A percentile compares a stretch with the other conserved stretches of the same genome.
Conservation (phyloP, 2,113 vertebrate species). For the Amphiprion ocellaris region DNA sequence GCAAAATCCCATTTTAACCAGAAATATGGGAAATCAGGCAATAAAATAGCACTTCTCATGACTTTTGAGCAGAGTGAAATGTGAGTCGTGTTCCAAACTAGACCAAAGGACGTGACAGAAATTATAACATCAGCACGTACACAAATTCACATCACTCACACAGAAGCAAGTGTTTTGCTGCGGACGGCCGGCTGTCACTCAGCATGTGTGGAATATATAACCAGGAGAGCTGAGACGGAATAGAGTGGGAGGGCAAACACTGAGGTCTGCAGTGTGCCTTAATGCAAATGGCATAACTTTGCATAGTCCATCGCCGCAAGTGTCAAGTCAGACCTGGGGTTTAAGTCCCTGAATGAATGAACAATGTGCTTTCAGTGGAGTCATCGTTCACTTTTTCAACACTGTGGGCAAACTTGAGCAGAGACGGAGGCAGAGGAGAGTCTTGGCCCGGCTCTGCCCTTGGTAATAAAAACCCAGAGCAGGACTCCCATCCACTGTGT, state of each 20-base stretch:
- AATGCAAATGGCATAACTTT: conserved; percentile 52
- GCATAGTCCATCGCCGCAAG: conserved; percentile 6
- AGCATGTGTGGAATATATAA: conserved; percentile 59
- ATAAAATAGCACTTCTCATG: conserved; percentile 34
- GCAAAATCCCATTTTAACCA: neutral
- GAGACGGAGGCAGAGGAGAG: conserved; percentile 29
- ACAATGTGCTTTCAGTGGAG: neutral
- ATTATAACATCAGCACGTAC: conserved; percentile 51
- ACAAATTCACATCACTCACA: conserved; percentile 47
- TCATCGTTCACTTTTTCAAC: conserved; percentile 7
- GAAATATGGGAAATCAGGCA: conserved; percentile 23
- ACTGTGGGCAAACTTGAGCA: conserved; percentile 1
- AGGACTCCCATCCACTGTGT: conserved; percentile 43
- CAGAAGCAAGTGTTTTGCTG: conserved; percentile 53
- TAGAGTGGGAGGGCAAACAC: conserved; percentile 43
- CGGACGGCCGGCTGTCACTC: conserved; percentile 60
- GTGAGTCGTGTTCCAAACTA: conserved; percentile 33
- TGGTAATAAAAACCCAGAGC: conserved; percentile 48
- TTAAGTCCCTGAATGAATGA: neutral
- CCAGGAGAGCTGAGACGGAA: conserved; percentile 1
- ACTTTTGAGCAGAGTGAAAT: conserved; percentile 51
- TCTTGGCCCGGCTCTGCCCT: conserved; percentile 56
- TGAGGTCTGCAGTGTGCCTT: conserved; percentile 25
- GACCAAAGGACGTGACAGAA: conserved; percentile 47
- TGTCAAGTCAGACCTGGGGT: neutral